Conservation (phyloP, 37 sponge, comb jelly and placozoan genomes). For the Hexactinellida sp. region DNA sequence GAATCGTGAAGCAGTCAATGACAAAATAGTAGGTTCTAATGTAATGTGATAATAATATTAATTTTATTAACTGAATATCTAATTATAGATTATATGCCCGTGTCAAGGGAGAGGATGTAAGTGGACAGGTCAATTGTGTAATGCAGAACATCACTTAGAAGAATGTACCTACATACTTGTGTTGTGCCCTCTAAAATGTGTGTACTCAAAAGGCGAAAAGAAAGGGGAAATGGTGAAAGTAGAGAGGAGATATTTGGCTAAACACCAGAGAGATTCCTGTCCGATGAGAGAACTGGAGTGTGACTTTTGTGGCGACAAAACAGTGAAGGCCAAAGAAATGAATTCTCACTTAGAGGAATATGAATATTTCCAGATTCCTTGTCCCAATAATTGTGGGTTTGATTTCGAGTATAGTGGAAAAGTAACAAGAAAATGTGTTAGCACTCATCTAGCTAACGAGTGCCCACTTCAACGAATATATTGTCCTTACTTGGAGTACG, state of each 20-base stretch:
- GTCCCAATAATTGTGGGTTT: not conserved
- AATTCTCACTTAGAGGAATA: not conserved
- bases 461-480: not conserved
- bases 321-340: not conserved
- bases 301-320: not conserved
- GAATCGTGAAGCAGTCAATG: not conserved
- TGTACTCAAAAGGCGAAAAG: not conserved
- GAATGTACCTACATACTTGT: not conserved
- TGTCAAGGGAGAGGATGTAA: not conserved
- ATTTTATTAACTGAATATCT: not conserved
- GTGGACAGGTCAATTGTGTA: not conserved
- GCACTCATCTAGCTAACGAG: not conserved
- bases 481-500: not conserved
- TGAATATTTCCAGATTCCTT: not conserved
- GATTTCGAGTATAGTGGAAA: not conserved
- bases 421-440: not conserved
- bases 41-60: too few relatives aligned
- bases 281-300: not conserved
- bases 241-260: not conserved
- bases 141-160: not conserved
- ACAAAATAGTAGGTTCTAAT: not conserved
- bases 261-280: not conserved
- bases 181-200: not conserved
- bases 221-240: not conserved
- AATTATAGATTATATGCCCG: not conserved